These are phyloP conservation scores for Trinectes maculatus DNA, from an alignment of 2,113 vertebrate genomes.

Conservation along the genomic window DNA sequence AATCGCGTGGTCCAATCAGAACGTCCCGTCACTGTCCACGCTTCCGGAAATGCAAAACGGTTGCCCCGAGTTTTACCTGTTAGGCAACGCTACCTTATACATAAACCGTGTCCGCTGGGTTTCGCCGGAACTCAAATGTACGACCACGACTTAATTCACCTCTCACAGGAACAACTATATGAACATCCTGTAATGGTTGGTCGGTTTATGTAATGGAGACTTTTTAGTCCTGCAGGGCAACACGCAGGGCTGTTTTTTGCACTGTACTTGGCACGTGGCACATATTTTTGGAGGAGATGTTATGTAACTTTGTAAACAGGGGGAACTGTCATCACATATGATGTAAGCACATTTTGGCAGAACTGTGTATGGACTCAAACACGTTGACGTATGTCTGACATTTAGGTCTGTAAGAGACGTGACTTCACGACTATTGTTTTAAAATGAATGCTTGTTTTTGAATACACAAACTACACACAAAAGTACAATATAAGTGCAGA, in stretches of 20 bases:
- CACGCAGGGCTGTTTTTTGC: neutral
- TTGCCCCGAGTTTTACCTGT: neutral
- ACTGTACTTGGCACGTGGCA: neutral
- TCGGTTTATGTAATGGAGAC: neutral
- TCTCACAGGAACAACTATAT: too few relatives aligned
- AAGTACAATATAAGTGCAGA: too few relatives aligned
- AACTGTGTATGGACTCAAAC: neutral
- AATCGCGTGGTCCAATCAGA: conserved; percentile 24
- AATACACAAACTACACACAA: too few relatives aligned
- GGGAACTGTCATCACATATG: neutral
- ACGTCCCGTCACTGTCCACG: neutral
- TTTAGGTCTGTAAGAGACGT: neutral
- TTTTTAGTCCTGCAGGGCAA: neutral
- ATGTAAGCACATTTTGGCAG: conserved; percentile 4
- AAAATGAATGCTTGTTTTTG: too few relatives aligned
- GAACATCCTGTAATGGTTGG: too few relatives aligned
- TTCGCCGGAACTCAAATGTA: too few relatives aligned
- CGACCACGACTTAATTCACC: too few relatives aligned
- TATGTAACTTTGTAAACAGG: conserved; percentile 7
- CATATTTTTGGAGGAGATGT: conserved; percentile 34
- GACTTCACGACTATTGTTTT: too few relatives aligned
- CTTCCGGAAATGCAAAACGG: too few relatives aligned
- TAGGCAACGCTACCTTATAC: neutral
- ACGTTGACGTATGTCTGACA: neutral
- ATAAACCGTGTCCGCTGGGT: too few relatives aligned